These are phyloP conservation scores for Cyclopterus lumpus DNA, from an alignment of 2,797 vertebrate genomes.

Conservation along the genomic window DNA sequence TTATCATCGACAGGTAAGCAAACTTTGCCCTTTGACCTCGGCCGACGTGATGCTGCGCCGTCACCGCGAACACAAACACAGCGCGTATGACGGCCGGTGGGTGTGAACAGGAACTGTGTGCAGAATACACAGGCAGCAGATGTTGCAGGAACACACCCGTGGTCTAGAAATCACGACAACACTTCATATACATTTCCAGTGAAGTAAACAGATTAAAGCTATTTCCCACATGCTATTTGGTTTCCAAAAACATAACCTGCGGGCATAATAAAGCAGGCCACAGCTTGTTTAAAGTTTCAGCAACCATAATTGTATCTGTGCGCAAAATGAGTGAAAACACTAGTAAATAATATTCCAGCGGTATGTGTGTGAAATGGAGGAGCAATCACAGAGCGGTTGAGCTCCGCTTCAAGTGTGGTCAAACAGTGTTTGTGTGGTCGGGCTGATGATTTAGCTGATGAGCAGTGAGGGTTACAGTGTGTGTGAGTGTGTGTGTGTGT, in stretches of 20 bases:
- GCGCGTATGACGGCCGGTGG: background rate
- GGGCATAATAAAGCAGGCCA: conserved; percentile 38
- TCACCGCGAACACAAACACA: conserved; percentile 28
- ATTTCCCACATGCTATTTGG: conserved; percentile 22
- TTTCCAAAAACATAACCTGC: conserved; percentile 32
- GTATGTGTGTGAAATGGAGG: conserved; percentile 55
- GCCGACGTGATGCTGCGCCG: conserved; percentile 4
- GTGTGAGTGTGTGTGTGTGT: conserved; percentile 24
- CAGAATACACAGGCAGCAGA: conserved; percentile 40
- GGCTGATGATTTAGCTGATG: conserved; percentile 74
- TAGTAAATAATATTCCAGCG: conserved; percentile 60
- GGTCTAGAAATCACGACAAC: background rate
- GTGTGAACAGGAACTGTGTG: conserved; percentile 36
- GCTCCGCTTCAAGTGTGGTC: conserved; percentile 71
- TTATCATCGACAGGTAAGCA: conserved; percentile 99
- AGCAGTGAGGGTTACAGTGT: conserved; percentile 67
- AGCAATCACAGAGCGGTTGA: conserved; percentile 55
- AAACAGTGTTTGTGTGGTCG: conserved; percentile 68
- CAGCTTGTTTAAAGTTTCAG: conserved; percentile 56
- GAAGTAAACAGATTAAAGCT: background rate
- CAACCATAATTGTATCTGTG: conserved; percentile 46
- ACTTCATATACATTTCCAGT: background rate
- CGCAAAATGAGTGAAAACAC: conserved; percentile 55
- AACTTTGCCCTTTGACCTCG: conserved; percentile 58
- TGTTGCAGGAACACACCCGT: background rate